Evolutionary conservation across 2,888 invertebrate species (phyloP), one percentile per base, ranked within the genome.

Genomic region (Auanema sp.): DNA sequence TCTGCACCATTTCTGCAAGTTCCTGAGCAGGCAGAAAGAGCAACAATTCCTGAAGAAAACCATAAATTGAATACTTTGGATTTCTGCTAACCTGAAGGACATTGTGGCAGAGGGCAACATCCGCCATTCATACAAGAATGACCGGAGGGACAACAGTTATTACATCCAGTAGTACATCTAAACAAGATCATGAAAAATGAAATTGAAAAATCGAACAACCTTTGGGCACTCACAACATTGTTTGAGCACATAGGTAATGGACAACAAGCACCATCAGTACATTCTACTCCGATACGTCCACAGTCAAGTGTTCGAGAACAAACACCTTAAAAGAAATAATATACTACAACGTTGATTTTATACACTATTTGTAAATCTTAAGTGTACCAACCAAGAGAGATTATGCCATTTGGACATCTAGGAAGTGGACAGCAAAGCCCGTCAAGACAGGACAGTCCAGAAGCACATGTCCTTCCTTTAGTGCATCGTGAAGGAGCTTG

Each of bases 351-450:
- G 14, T 1, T 33, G 50, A 53, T 11, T 53, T 24, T 50, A n/a
- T 18, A 50, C 10, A n/a, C 16, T n/a, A 50, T 23, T 10, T 47
- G 12, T n/a, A 12, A 14, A 56, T 12, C 16, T 47, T 24, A 16
- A n/a, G n/a, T n/a, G n/a, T 24, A 53, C 58, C 3, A 16, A 61
- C 65, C 65, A 5, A 74, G 65, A 18, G 73, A 64, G 18, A 71
- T 66, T 42, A 75, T 66, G 21, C 79, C 80, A 53, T 61, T 74
- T 8, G 78, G 74, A 50, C 81, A 81, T 23, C 61, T 68, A n/a
- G 80, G 81, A 8, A 81, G 68, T 10, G 75, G 71, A 53, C 80
- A 81, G 59, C 80, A 80, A 4, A 71, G 69, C 2, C 78, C 77
- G 54, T 75, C 75, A 68, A 75, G 64, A 60, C 81, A 82, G 44